Evolutionary conservation across 2,113 vertebrate genomes (phyloP).

Genomic region (Eulemur rufifrons): DNA sequence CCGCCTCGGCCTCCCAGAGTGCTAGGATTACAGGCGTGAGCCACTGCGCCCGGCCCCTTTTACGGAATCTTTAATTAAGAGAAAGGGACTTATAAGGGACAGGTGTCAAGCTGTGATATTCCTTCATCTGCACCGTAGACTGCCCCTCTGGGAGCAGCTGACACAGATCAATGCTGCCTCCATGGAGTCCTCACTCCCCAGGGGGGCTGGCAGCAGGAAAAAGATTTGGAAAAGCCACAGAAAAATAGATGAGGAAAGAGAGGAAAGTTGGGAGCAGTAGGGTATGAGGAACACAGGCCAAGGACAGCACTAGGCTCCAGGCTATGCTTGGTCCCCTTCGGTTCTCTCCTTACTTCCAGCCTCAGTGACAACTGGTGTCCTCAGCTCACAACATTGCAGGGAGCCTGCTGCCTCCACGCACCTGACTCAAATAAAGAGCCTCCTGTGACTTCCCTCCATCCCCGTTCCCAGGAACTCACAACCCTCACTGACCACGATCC

Average conservation of each 20-base stretch:
- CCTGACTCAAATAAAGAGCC: not conserved
- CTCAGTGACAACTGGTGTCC: not conserved
- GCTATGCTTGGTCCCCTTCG: not conserved
- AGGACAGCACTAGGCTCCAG: not conserved
- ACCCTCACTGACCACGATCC: not conserved
- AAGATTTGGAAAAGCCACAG: not conserved
- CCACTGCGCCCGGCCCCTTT: too few relatives aligned
- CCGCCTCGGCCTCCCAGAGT: too few relatives aligned
- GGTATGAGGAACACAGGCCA: accelerated
- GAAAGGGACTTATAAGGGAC: not conserved
- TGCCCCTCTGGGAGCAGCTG: not conserved
- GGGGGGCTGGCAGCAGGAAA: not conserved
- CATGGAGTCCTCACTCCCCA: not conserved
- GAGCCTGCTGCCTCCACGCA: not conserved
- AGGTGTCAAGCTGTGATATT: not conserved
- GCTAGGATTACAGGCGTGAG: too few relatives aligned
- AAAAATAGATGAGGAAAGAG: not conserved
- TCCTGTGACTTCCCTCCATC: not conserved
- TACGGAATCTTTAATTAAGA: conserved; percentile 73
- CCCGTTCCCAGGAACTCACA: not conserved
- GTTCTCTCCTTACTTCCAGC: not conserved
- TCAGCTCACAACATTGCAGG: not conserved
- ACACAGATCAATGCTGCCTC: conserved; percentile 5
- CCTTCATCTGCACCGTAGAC: conserved; percentile 40
- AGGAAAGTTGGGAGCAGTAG: not conserved